A percentile compares a stretch with the other conserved stretches of the same genome.
Conservation (phyloP, 2,113 vertebrate genomes). For the Xyliphius kryptos region DNA sequence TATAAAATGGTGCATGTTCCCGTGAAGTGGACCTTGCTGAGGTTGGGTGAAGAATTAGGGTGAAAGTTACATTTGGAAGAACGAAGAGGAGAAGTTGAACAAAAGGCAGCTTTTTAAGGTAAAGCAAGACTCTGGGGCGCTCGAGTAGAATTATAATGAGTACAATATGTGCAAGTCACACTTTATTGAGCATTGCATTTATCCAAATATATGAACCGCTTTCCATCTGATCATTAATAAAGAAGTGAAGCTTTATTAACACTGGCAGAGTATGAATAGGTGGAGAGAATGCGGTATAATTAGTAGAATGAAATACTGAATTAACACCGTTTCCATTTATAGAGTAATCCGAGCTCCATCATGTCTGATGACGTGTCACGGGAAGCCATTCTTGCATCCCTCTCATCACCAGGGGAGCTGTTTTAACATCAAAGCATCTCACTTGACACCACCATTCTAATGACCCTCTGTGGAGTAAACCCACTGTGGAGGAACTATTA, state of each 20-base stretch:
- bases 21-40: slow-evolving; percentile 21
- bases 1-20: not conserved
- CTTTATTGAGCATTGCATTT: not conserved
- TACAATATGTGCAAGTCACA: not conserved
- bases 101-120: not conserved
- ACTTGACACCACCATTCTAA: slow-evolving; percentile 51
- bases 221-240: too few relatives aligned
- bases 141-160: not conserved
- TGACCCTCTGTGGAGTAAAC: slow-evolving; percentile 51
- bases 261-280: too few relatives aligned
- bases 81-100: not conserved
- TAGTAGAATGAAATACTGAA: not conserved
- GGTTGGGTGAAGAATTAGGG: slow-evolving; percentile 9
- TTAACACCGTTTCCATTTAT: not conserved
- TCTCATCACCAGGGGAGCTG: slow-evolving; percentile 37
- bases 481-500: slow-evolving; percentile 43
- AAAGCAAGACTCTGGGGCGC: slow-evolving; percentile 6
- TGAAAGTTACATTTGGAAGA: slow-evolving; percentile 21
- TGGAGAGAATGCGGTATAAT: not conserved
- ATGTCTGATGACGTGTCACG: slow-evolving; percentile 6
- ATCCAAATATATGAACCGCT: not conserved
- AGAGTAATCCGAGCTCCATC: not conserved
- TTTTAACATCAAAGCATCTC: slow-evolving; percentile 60
- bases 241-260: too few relatives aligned
- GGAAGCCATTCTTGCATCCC: slow-evolving; percentile 18